Conservation (phyloP, 2,113 vertebrate species). For the Hyla sarda region DNA sequence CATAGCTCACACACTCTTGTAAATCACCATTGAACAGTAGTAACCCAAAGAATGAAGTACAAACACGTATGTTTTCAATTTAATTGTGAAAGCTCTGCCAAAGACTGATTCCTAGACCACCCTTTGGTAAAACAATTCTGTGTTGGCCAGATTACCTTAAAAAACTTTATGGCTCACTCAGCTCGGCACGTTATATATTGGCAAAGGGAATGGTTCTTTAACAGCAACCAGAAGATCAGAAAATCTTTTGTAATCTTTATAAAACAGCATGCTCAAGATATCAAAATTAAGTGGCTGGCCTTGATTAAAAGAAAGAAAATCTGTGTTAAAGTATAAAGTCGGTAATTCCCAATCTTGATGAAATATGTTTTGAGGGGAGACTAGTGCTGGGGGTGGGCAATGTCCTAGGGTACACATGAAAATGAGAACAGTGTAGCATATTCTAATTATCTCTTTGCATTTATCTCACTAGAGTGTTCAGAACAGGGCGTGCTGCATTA, state of each 20-base stretch:
- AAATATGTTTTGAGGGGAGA: conserved; percentile 18
- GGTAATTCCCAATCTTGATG: conserved; percentile 37
- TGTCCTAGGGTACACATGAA: neutral
- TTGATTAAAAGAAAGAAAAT: conserved; percentile 50
- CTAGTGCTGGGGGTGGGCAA: neutral
- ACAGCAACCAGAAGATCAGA: conserved; percentile 62
- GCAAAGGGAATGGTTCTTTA: conserved; percentile 51
- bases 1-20: conserved; percentile 86
- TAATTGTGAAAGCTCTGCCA: conserved; percentile 78
- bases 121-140: conserved; percentile 77
- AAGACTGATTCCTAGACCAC: conserved; percentile 84
- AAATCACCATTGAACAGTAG: conserved; percentile 91
- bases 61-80: conserved; percentile 92
- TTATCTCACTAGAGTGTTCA: neutral
- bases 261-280: conserved; percentile 54
- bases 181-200: conserved; percentile 64
- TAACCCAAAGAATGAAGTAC: conserved; percentile 85
- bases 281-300: conserved; percentile 42
- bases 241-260: conserved; percentile 56
- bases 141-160: conserved; percentile 78
- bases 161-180: conserved; percentile 66
- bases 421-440: conserved; percentile 12
- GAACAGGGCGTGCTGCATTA: conserved; percentile 3
- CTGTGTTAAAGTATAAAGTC: conserved; percentile 33
- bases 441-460: conserved; percentile 3